Evolutionary conservation across 2,113 vertebrate genomes (phyloP).

Genomic region (rat (Rattus norvegicus)): DNA sequence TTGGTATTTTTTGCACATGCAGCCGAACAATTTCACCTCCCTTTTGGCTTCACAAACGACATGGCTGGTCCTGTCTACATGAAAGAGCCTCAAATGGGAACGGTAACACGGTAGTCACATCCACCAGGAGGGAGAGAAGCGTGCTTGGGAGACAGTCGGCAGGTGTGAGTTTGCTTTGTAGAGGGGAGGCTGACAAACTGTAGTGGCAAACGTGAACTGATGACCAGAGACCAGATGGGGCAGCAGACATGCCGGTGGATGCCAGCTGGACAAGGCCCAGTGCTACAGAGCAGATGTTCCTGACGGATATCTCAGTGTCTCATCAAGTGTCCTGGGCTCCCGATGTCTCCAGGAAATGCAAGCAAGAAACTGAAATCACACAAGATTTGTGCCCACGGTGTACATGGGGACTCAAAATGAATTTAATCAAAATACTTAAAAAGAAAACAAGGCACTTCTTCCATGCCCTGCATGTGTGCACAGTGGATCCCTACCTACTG

Average conservation of each 20-base stretch:
- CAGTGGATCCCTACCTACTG: slow-evolving; percentile 2
- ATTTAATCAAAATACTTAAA: slow-evolving; percentile 18
- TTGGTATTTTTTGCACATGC: slow-evolving; percentile 18
- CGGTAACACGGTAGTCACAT: background rate
- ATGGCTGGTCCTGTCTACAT: background rate
- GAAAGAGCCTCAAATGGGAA: background rate
- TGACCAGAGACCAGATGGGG: background rate
- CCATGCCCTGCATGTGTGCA: background rate
- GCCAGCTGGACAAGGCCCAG: background rate
- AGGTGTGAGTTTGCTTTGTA: background rate
- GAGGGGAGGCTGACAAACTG: background rate
- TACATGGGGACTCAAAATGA: background rate
- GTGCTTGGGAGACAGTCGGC: background rate
- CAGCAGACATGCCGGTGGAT: background rate
- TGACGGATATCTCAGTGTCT: background rate
- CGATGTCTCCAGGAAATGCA: background rate
- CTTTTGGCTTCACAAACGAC: background rate
- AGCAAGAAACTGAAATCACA: background rate
- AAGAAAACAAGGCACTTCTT: background rate
- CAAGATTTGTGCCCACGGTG: background rate
- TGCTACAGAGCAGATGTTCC: background rate
- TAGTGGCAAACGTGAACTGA: background rate
- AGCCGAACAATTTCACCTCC: background rate
- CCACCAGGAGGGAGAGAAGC: background rate
- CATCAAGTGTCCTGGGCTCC: background rate